Base-by-base conservation (phyloP, 2,113 vertebrate genomes). In the Oreocharis arfaki region DNA sequence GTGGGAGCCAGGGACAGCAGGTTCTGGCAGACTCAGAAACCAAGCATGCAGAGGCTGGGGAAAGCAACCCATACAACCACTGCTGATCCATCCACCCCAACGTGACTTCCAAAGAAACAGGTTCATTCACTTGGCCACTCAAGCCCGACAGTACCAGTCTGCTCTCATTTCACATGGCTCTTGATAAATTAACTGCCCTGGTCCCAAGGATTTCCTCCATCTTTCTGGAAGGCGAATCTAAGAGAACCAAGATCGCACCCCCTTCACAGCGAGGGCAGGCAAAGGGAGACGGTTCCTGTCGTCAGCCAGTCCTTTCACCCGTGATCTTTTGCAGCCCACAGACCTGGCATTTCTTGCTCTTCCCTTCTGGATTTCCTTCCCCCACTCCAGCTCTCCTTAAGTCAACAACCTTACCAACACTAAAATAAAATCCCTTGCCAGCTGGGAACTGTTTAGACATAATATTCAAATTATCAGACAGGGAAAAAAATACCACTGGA, bases 41-140 rank as follows among this genome's bases (percentile, higher is more conserved):
- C 39, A 41, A 33, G 13, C 13, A 5, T 4, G 28, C 3, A 41
- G 26, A 12, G 13, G 50, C 28, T 74, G 64, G 60, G 11, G n/a
- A 78, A 65, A 52, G n/a, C 65, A 70, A 70, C 32, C 21, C 33
- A 59, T 11, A 26, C 33, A 46, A 56, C 28, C 56, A 27, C 7
- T 0, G 0, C 63, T 17, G 22, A 70, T 5, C 49, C 60, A 86
- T 7, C 28, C 7, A 1, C 20, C 3, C 1, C 30, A 41, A 5
- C 0, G 0, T 22, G 57, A 20, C 16, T 65, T 13, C 35, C 57
- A 53, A 49, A 70, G 47, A 44, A 69, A 57, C 6, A 37, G 26
- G 19, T 18, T 71, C 28, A 16, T 35, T 33, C 41, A 5, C 0
- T 0, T 4, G 35, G 52, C 67, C 63, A 5, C 32, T 41, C 26